Evolutionary conservation across 1,140 invertebrate genomes (phyloP), one percentile per base, ranked within the genome.

Genomic region (Zaprionus capensis): DNA sequence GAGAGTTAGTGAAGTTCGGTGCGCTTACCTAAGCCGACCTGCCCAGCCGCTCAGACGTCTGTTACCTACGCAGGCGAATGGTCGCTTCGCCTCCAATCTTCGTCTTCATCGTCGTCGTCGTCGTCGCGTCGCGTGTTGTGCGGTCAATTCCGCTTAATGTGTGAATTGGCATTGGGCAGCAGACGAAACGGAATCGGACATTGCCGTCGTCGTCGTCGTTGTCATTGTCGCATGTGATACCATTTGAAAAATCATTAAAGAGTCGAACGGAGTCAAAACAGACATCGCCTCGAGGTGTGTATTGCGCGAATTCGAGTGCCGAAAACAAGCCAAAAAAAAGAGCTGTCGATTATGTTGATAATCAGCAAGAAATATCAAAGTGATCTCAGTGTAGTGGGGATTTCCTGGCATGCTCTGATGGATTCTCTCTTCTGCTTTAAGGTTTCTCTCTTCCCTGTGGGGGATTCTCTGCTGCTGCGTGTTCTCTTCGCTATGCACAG

Each of bases 31-130:
- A 63, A 56, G 51, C 68, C 73, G 41, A 69, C 34, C 15, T 17
- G 41, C 49, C 26, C 11, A 55, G 58, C 11, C 51, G 71, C 82
- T 76, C 79, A 86, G 82, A 90, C 63, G 78, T 88, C 68, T 76
- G 68, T 73, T 88, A 83, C 81, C 84, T 88, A 81, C 70, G 76
- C 75, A 79, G 71, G 65, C 78, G 84, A 79, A 76, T 76, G 81
- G 84, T 70, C 65, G 75, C 46, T 17, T 76, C 59, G 28, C 46
- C 46, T 46, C n/a, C n/a, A 46, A 46, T 46, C 41, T 20, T 51
- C 46, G 17, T 41, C 38, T 41, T 41, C 38, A 5, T 11, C 44
- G 17, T 49, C 17, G 17, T 4, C 17, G 17, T 46, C 17, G 15
- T 7, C n/a, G 44, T 17, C 1, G 17, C 17, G 57, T 81, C 20